A percentile compares a stretch with the other conserved stretches of the same genome.
Conservation (phyloP, 2,797 vertebrate genomes). For the Poeciliopsis turneri region DNA sequence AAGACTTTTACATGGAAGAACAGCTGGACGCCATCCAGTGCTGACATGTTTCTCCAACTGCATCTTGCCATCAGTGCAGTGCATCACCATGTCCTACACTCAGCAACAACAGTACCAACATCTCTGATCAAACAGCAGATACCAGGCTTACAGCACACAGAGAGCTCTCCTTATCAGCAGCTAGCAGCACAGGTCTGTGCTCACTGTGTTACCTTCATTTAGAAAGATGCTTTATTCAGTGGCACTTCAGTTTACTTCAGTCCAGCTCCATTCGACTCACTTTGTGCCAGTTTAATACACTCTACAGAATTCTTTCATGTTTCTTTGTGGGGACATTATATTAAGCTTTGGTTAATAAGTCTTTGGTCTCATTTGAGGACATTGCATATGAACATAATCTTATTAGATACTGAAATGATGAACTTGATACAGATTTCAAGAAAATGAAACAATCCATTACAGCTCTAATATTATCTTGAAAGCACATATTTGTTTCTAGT, state of each 20-base stretch:
- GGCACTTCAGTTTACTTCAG: conserved; percentile 13
- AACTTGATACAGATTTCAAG: neutral
- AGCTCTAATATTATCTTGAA: neutral
- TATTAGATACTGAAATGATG: neutral
- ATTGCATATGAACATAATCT: neutral
- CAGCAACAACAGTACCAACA: conserved; percentile 47
- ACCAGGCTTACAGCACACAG: conserved; percentile 25
- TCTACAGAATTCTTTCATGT: conserved; percentile 5
- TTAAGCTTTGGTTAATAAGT: neutral
- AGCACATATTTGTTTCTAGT: neutral
- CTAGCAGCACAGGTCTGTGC: conserved; percentile 47
- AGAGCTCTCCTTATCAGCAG: conserved; percentile 51
- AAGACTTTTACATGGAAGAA: neutral
- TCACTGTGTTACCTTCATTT: conserved; percentile 45
- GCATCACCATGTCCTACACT: conserved; percentile 49
- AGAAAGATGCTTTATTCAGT: conserved; percentile 34
- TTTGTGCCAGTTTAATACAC: conserved; percentile 8
- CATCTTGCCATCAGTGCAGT: conserved; percentile 34
- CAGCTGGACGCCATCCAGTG: conserved; percentile 30
- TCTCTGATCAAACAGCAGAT: conserved; percentile 68
- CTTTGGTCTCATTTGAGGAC: neutral
- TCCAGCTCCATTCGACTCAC: conserved; percentile 19
- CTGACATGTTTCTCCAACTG: conserved; percentile 27
- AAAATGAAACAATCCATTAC: neutral
- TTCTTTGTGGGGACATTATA: conserved; percentile 1